These are phyloP conservation scores for Octodon degus DNA, from an alignment of 2,113 vertebrate genomes.

Conservation along the genomic window DNA sequence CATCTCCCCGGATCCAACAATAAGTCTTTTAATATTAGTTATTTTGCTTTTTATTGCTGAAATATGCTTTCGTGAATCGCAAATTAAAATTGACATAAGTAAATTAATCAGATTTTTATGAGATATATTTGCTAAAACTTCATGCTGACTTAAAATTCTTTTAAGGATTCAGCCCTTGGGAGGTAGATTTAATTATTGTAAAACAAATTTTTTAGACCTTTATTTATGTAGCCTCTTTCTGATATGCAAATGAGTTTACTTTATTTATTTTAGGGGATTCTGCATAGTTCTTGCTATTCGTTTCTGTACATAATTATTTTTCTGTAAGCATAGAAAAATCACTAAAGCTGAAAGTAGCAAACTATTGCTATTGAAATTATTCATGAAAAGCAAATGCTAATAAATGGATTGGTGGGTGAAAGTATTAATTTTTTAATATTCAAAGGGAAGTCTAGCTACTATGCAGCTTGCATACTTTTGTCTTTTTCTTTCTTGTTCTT, in stretches of 20 bases:
- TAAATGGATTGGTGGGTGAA: background rate
- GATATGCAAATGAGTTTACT: background rate
- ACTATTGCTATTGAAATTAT: background rate
- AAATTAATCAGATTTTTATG: background rate
- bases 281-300: background rate
- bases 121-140: background rate
- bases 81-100: background rate
- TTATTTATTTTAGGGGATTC: background rate
- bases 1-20: too few relatives aligned
- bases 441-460: background rate
- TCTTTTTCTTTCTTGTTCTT: too few relatives aligned
- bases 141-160: background rate
- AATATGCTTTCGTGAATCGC: background rate
- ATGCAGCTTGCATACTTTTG: background rate
- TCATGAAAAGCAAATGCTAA: background rate
- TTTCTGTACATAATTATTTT: conserved; percentile 13
- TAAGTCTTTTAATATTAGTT: background rate
- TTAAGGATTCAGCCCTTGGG: background rate
- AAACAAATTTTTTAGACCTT: conserved; percentile 14
- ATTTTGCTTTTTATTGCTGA: conserved; percentile 32
- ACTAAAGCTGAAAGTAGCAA: background rate
- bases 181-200: background rate
- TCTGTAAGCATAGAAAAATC: conserved; percentile 2
- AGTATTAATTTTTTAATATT: background rate
- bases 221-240: background rate